These are phyloP conservation scores for Todiramphus chloris DNA, from an alignment of 2,113 vertebrate species.

Conservation along the genomic window DNA sequence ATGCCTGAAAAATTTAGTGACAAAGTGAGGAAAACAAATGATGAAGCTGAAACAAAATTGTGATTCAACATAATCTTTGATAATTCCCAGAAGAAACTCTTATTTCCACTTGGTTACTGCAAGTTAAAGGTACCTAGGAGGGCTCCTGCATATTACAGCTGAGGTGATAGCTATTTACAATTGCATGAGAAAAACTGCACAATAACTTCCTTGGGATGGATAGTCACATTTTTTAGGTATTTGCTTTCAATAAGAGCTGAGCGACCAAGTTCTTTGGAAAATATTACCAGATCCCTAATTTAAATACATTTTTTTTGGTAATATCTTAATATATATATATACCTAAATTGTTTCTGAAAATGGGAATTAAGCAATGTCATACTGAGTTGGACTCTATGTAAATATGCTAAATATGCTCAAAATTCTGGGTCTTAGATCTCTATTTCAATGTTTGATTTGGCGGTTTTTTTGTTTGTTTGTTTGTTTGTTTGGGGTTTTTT, in stretches of 20 bases:
- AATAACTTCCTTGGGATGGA: not conserved
- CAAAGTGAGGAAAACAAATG: not conserved
- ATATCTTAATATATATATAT: not conserved
- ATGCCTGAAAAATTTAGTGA: not conserved
- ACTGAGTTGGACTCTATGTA: not conserved
- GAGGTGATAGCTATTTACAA: not conserved
- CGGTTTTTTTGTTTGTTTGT: no score
- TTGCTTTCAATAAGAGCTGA: not conserved
- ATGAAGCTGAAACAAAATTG: not conserved
- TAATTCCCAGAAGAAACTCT: not conserved
- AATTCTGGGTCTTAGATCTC: not conserved
- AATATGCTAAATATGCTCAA: not conserved
- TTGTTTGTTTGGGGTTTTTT: no score
- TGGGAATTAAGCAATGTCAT: not conserved
- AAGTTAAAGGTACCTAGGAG: not conserved
- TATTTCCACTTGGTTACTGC: not conserved
- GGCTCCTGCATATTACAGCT: not conserved
- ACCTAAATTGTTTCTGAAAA: not conserved
- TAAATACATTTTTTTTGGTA: not conserved
- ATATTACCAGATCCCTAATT: not conserved
- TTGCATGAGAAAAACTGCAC: not conserved
- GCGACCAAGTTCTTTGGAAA: not conserved
- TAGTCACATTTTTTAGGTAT: not conserved
- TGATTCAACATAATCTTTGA: not conserved
- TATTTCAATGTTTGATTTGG: not conserved